These are phyloP conservation scores for Corbicula japonica DNA, from an alignment of 2,888 invertebrate genomes.

Conservation along the genomic window DNA sequence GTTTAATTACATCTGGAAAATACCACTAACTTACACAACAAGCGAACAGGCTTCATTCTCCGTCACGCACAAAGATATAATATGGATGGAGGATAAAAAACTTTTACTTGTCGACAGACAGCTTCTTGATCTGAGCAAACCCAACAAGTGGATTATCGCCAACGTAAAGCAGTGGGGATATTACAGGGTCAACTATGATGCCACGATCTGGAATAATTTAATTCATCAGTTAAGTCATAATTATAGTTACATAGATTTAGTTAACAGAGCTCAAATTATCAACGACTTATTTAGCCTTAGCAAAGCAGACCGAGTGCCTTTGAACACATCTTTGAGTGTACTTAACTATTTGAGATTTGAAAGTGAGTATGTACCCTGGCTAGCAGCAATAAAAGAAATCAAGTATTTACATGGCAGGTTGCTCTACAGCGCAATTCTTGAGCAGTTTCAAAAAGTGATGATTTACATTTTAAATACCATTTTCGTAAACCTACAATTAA, in stretches of 20 bases:
- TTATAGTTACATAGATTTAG: constrained; percentile 25
- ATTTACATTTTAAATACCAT: constrained; percentile 10
- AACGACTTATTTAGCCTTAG: constrained; percentile 47
- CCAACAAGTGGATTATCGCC: constrained; percentile 39
- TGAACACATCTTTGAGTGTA: constrained; percentile 20
- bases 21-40: constrained; percentile 39
- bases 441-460: constrained; percentile 2
- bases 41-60: constrained; percentile 18
- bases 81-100: constrained; percentile 43
- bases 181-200: constrained; percentile 48
- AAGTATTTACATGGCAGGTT: constrained; percentile 24
- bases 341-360: constrained; percentile 39
- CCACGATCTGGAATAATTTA: constrained; percentile 33
- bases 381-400: constrained; percentile 32
- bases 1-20: constrained; percentile 30
- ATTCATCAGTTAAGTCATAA: constrained; percentile 20
- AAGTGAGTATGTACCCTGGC: constrained; percentile 40
- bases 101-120: constrained; percentile 14
- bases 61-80: constrained; percentile 20
- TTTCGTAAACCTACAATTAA: constrained; percentile 12
- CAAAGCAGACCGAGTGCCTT: constrained; percentile 27
- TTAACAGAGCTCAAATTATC: constrained; percentile 47
- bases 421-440: constrained; percentile 9
- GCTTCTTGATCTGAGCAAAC: constrained; percentile 14
- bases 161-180: constrained; percentile 47